A percentile compares a stretch with the other conserved stretches of the same genome.
phyloP scores from a whole-genome alignment of 2,113 vertebrate species.

The Rhea americana region DNA sequence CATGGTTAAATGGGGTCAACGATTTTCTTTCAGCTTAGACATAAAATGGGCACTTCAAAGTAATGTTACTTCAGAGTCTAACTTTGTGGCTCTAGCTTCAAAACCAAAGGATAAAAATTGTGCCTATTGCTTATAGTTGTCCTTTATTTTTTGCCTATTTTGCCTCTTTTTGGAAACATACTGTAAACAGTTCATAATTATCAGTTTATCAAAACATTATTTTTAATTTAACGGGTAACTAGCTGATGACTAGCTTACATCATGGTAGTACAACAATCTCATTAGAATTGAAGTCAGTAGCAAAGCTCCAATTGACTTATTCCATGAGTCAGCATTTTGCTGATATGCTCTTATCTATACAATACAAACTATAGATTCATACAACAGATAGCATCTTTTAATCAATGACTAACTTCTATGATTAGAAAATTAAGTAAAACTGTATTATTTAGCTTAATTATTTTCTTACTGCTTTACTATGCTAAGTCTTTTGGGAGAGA shows the following conservation, averaged over 20 bases:
- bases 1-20: background rate
- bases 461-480: background rate
- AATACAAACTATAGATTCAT: background rate
- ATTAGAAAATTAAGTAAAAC: background rate
- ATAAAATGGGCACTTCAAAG: background rate
- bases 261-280: background rate
- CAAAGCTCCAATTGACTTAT: background rate
- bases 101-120: background rate
- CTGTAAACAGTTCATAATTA: background rate
- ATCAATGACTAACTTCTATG: background rate
- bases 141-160: background rate
- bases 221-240: background rate
- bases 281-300: background rate
- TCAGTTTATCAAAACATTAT: background rate
- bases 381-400: background rate
- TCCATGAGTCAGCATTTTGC: background rate
- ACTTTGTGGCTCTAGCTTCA: background rate
- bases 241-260: background rate
- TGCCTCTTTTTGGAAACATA: background rate
- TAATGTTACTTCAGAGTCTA: background rate
- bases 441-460: background rate
- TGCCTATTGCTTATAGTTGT: background rate
- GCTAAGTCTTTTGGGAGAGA: background rate
- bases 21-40: background rate
- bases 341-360: background rate